Evolutionary conservation across 2,888 invertebrate genomes (phyloP), one percentile per base, ranked within the genome.

Genomic region (Euzetes globulus): DNA sequence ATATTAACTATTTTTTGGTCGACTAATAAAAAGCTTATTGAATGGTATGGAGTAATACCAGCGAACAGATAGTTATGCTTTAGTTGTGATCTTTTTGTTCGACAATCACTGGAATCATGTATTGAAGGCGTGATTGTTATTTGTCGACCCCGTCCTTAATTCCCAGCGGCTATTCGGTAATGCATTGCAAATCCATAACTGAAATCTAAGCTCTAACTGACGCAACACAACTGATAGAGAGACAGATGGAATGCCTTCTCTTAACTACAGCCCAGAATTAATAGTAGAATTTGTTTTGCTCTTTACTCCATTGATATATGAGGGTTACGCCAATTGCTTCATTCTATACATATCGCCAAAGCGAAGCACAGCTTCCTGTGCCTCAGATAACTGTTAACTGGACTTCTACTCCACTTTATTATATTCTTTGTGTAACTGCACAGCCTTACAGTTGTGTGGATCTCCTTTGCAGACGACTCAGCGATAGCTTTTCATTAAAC

Each of bases 181-280:
- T 65, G 65, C 65, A 65, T 65, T 19, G 65, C 65, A 65, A 65
- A 65, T 65, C 65, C 65, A 65, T 65, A 65, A 65, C 65, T 65
- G 65, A 65, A 37, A 65, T 65, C 37, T 37, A 65, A 65, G 65
- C 37, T 11, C 65, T 65, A 33, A 17, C 37, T 65, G 65, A 65
- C 37, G 65, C 65, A 65, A 65, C 19, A 65, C 15, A 15, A 17
- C 25, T 17, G 58, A 58, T 58, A 27, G 25, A 65, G 65, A 37
- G 37, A 65, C 65, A 65, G 37, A 65, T 58, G 58, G 22, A 25
- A 58, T 58, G 27, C 58, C 25, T 58, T 58, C n/a, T 33, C 65
- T 25, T 65, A 65, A 65, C 65, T 33, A 37, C 37, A 33, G 37
- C 65, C 37, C 27, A 65, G 37, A 65, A 65, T 65, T 65, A 65